A percentile compares a stretch with the other conserved stretches of the same genome.
Evolutionary conservation across 2,888 invertebrate species (phyloP).

Genomic region (Drosophila crucigera): DNA sequence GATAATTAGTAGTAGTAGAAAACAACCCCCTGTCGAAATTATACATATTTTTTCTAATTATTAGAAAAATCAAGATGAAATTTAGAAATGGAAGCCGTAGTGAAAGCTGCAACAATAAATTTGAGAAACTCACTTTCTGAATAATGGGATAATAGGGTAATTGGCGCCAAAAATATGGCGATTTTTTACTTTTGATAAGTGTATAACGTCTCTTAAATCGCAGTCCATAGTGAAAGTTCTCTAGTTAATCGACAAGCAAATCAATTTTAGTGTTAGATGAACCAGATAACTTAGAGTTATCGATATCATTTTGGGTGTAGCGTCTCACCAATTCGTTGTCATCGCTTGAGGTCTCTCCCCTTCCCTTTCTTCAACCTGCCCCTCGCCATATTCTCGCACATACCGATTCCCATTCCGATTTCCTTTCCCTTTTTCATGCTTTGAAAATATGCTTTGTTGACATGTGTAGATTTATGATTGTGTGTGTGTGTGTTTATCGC

Average conservation of each 20-base stretch:
- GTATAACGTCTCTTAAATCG: neutral
- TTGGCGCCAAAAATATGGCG: neutral
- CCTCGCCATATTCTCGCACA: neutral
- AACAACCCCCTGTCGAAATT: neutral
- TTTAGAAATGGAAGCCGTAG: neutral
- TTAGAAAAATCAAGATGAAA: neutral
- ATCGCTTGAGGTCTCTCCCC: neutral
- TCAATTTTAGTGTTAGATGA: neutral
- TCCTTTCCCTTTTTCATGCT: slow-evolving; percentile 47
- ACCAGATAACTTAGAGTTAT: neutral
- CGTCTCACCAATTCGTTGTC: slow-evolving; percentile 20
- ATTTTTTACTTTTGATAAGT: neutral
- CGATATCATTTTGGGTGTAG: slow-evolving; percentile 2
- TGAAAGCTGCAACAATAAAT: neutral
- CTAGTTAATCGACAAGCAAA: neutral
- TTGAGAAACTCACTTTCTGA: neutral
- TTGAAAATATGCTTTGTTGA: slow-evolving; percentile 56
- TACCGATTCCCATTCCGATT: slow-evolving; percentile 5
- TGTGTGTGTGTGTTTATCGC: slow-evolving; percentile 55
- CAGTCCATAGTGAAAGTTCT: neutral
- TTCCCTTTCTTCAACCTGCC: neutral
- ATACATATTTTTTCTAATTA: neutral
- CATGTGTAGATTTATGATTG: slow-evolving; percentile 45
- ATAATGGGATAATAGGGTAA: neutral
- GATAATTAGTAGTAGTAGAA: neutral